Percentiles rank a stretch among this genome's conserved stretches.
phyloP scores from a whole-genome alignment of 2,888 invertebrate species.

The Acanthosepion pharaonis region DNA sequence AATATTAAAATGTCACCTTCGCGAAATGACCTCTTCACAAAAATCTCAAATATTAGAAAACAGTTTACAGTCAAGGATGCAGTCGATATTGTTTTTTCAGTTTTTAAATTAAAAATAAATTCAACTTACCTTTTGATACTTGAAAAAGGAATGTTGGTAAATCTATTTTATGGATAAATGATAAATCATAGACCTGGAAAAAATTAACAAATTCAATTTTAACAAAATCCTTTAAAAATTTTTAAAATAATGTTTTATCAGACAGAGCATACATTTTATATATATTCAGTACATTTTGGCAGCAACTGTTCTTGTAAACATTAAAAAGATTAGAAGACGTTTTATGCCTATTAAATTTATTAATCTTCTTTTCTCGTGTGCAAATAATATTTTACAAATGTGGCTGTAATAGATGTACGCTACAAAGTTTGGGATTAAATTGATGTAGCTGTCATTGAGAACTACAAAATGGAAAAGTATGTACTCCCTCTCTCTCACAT shows the following conservation, averaged over 20 bases:
- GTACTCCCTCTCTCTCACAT: too few species aligned
- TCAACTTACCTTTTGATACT: conserved; percentile 67
- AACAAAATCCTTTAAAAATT: background rate
- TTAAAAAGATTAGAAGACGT: too few species aligned
- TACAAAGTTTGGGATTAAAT: too few species aligned
- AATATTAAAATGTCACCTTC: background rate
- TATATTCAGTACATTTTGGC: too few species aligned
- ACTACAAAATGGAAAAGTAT: too few species aligned
- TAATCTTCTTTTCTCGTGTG: too few species aligned
- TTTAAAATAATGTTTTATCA: background rate
- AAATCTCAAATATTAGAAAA: background rate
- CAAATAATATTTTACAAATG: too few species aligned
- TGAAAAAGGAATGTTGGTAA: conserved; percentile 68
- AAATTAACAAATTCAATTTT: background rate
- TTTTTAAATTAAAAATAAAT: background rate
- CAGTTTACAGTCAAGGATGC: background rate
- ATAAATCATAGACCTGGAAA: conserved; percentile 70
- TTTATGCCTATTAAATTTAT: too few species aligned
- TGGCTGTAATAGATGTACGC: too few species aligned
- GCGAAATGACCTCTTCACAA: background rate
- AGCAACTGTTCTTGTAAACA: too few species aligned
- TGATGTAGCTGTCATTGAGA: too few species aligned
- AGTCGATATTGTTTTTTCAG: accelerated
- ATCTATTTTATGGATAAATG: conserved; percentile 69
- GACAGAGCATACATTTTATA: background rate